Evolutionary conservation across 1,140 invertebrate species (phyloP).

Genomic region (Drosophila kepulauana): DNA sequence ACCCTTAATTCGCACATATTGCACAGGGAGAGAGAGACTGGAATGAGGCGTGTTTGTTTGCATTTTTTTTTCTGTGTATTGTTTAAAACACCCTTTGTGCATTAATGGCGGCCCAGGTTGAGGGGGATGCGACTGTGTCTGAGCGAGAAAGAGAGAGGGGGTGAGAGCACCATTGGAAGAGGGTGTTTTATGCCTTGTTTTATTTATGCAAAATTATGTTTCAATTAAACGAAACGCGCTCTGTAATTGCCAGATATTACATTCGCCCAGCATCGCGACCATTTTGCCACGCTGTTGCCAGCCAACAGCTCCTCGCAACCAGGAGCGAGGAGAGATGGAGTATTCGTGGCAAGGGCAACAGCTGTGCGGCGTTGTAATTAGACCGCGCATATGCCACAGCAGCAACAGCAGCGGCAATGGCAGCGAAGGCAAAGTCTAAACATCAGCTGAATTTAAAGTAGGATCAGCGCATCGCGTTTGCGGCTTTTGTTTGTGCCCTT

Average conservation of each 20-base stretch:
- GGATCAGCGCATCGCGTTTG: slow-evolving; percentile 67
- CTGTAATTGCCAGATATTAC: slow-evolving; percentile 76
- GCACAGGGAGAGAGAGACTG: slow-evolving; percentile 19
- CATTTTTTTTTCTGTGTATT: slow-evolving; percentile 30
- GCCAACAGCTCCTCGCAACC: slow-evolving; percentile 2
- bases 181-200: slow-evolving; percentile 83
- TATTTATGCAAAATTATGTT: slow-evolving; percentile 85
- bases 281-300: slow-evolving; percentile 55
- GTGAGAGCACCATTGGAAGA: slow-evolving; percentile 55
- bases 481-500: slow-evolving; percentile 70
- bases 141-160: slow-evolving; percentile 8
- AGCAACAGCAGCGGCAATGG: slow-evolving; percentile 24
- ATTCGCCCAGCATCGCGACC: slow-evolving; percentile 32
- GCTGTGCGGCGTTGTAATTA: slow-evolving; percentile 78
- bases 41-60: slow-evolving; percentile 51
- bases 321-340: neutral
- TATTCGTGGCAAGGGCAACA: slow-evolving; percentile 55
- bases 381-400: slow-evolving; percentile 72
- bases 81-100: slow-evolving; percentile 65
- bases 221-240: slow-evolving; percentile 80
- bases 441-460: slow-evolving; percentile 74
- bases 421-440: slow-evolving; percentile 47
- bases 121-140: neutral
- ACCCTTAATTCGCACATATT: slow-evolving; percentile 66
- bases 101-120: slow-evolving; percentile 48